Base-by-base conservation (phyloP, 2,797 vertebrate species). In the Euphonia xanthogaster region DNA sequence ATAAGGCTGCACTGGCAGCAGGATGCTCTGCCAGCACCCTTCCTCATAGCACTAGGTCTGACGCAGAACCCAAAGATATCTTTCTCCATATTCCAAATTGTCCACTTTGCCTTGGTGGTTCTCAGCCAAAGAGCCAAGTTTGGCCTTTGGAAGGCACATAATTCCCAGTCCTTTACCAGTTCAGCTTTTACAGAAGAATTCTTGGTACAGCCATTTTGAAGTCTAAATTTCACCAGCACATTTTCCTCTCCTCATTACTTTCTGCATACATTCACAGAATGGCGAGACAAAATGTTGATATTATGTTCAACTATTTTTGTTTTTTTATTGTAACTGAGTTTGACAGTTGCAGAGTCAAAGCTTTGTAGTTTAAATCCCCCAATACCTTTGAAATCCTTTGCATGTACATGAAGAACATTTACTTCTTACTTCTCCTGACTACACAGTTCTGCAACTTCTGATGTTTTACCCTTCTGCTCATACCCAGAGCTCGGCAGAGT, bases 11-110 rank as follows among this genome's bases (percentile, higher is more conserved):
- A 21, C 0, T 14, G 27, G 54, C 50, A 54, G 37, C 1, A 7
- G 51, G 33, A 82, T 7, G 3, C 65, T 61, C 42, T 70, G 37
- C 55, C 71, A 75, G 63, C 33, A n/a, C 8, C 33, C 57, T n/a
- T 55, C 31, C 6, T 60, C 37, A 39, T 4, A 71, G 83, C 28
- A 39, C 4, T 28, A 40, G 4, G 18, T 75, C 16, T 23, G 48
- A 71, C 0, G 2, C 39, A 86, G 78, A 63, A 48, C 27, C 9
- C 19, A 1, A 0, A 82, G 53, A 57, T 2, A 53, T 3, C 17
- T 23, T 91, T 62, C 44, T 66, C 35, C 53, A 20, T 31, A 31
- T 48, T 42, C 48, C 54, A 79, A 63, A 76, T 6, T 42, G 61
- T 54, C 63, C 57, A 57, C 27, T 84, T 78, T 1, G 5, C 75